phyloP scores from a whole-genome alignment of 2,888 invertebrate species.

The Tachina lurida region DNA sequence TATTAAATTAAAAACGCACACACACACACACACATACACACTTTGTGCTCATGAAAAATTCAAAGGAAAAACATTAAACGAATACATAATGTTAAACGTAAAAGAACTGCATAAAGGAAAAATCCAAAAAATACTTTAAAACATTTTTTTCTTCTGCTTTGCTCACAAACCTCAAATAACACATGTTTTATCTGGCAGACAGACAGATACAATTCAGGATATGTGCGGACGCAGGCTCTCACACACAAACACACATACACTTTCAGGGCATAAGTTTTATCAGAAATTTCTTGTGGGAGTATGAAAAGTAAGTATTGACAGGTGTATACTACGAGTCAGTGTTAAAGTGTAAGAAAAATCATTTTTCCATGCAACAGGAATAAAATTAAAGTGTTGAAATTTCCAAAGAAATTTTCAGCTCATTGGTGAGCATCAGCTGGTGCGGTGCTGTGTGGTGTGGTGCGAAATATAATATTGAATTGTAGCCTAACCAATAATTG shows the following conservation, averaged over 20 bases:
- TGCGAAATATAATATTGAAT: constrained; percentile 13
- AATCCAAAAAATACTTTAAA: constrained; percentile 11
- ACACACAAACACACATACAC: not conserved
- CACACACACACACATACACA: too few relatives aligned
- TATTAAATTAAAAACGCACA: constrained; percentile 11
- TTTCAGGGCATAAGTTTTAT: not conserved
- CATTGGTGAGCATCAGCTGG: not conserved
- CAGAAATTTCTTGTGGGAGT: not conserved
- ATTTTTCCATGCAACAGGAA: constrained; percentile 13
- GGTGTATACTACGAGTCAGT: constrained; percentile 19
- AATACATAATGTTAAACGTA: not conserved
- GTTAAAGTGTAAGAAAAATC: constrained; percentile 10
- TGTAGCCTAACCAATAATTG: constrained; percentile 26
- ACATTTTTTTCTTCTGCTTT: not conserved
- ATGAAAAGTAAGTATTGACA: constrained; percentile 18
- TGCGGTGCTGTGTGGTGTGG: not conserved
- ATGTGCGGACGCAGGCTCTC: not conserved
- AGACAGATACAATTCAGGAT: not conserved
- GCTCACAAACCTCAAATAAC: constrained; percentile 5
- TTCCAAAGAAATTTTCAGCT: not conserved
- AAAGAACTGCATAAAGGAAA: constrained; percentile 5
- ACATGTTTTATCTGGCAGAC: not conserved
- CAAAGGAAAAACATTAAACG: not conserved
- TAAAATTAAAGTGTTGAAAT: constrained; percentile 44
- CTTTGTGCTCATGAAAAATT: not conserved